Percentiles rank a stretch among this genome's conserved stretches.
These are phyloP conservation scores for Pollenia griseotomentosa DNA, from an alignment of 2,888 invertebrate species.

Conservation along the genomic window DNA sequence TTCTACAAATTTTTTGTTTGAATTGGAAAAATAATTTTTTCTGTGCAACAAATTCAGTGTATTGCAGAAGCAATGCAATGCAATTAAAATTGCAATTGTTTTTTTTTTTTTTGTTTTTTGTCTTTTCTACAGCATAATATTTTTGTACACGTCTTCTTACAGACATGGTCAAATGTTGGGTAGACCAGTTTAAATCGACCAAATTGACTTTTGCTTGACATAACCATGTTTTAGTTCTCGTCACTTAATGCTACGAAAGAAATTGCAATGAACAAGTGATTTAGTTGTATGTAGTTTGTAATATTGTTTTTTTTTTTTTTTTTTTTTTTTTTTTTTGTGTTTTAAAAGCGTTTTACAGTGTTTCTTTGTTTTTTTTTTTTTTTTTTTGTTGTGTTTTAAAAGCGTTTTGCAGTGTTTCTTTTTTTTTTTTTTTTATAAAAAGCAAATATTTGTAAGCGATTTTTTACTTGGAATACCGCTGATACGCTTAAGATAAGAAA, in stretches of 20 bases:
- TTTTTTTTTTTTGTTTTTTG: constrained; percentile 39
- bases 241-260: constrained; percentile 62
- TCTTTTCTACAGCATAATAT: constrained; percentile 63
- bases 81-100: constrained; percentile 69
- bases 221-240: constrained; percentile 69
- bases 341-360: not conserved
- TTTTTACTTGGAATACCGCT: not conserved
- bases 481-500: constrained; percentile 26
- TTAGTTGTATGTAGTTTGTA: constrained; percentile 39
- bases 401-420: constrained; percentile 17
- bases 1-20: no score
- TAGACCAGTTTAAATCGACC: constrained; percentile 71
- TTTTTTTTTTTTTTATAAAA: constrained; percentile 43
- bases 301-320: constrained; percentile 18
- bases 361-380: constrained; percentile 41
- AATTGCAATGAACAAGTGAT: constrained; percentile 59
- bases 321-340: constrained; percentile 3
- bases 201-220: constrained; percentile 67
- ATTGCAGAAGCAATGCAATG: constrained; percentile 71
- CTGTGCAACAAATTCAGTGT: constrained; percentile 61
- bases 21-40: no score
- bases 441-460: constrained; percentile 28
- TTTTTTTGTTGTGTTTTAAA: not conserved
- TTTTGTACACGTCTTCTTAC: constrained; percentile 67
- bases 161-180: constrained; percentile 67